Evolutionary conservation across 2,888 invertebrate species (phyloP), one percentile per base, ranked within the genome.

Genomic region (Uloborus plumipes): DNA sequence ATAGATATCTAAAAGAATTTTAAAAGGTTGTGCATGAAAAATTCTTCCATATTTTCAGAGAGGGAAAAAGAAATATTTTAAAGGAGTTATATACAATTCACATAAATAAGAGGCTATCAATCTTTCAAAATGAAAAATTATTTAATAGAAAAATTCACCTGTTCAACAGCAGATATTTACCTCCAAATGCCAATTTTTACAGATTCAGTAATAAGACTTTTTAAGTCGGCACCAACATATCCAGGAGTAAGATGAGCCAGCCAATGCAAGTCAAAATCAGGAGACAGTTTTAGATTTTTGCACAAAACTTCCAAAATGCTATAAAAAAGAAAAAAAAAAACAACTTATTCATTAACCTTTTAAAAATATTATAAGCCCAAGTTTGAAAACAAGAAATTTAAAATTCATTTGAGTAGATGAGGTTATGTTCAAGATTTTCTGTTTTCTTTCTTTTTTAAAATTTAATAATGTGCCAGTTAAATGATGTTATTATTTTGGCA

Each of bases 181-280:
- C 78, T 78, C 18, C 18, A 39, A 16, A 62, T 51, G 16, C 70
- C 80, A 58, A 59, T 58, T 64, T 47, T 94, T 14, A 95, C 95
- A 2, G 98, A 96, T 89, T 97, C 95, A 85, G 95, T 92, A 0
- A 94, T 93, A 73, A 98, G 90, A 0, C 95, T 93, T 89, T 94
- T 92, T 86, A 99, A 90, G 91, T 99, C 98, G 6, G 96, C 97
- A 16, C 98, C 99, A 51, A 98, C 98, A 91, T 94, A 99, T 0
- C 99, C 99, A 0, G 99, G 99, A 11, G 97, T 97, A 70, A 94
- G 91, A 87, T 93, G 93, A 31, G 97, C 96, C 84, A 99, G 90
- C 69, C 91, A 90, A 76, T 92, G 90, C 87, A 93, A 93, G 88
- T 94, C 93, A 86, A 98, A 92, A 87, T 93, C 92, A 2, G 92